These are phyloP conservation scores for Pelodiscus sinensis DNA, from an alignment of 2,113 vertebrate species.

Conservation along the genomic window DNA sequence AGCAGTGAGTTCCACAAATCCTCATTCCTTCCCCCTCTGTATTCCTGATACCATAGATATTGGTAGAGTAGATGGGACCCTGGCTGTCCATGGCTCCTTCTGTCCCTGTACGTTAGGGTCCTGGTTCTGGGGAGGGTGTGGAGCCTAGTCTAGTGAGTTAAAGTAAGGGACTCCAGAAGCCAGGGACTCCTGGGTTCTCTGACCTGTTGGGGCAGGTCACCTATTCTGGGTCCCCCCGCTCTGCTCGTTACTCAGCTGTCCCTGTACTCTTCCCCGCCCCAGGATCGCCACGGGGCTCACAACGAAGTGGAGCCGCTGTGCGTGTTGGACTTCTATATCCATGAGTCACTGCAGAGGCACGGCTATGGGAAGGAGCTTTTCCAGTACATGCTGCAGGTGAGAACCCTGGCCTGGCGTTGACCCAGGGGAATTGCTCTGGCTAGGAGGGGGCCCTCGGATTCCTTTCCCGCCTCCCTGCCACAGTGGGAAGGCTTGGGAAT, in stretches of 20 bases:
- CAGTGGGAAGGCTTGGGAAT: background rate
- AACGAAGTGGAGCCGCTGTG: conserved; percentile 90
- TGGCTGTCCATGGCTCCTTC: background rate
- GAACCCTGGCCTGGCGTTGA: background rate
- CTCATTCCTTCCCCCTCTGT: background rate
- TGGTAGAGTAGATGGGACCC: background rate
- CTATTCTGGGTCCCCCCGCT: background rate
- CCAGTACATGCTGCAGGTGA: conserved; percentile 88
- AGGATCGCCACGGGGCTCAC: conserved; percentile 88
- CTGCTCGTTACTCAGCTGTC: background rate
- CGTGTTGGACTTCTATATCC: conserved; percentile 90
- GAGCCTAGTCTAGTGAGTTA: background rate
- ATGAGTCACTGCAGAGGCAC: conserved; percentile 87
- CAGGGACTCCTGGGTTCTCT: background rate
- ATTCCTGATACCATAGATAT: background rate
- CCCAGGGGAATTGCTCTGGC: background rate
- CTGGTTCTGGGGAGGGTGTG: background rate
- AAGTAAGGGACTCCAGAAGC: background rate
- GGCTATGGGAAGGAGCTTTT: conserved; percentile 90
- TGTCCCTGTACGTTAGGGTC: too few relatives aligned
- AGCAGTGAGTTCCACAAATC: background rate
- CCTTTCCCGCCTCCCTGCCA: conserved; percentile 5
- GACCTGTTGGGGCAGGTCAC: background rate
- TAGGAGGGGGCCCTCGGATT: background rate
- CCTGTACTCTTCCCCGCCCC: background rate